Evolutionary conservation across 2,888 invertebrate genomes (phyloP).

Genomic region (Lingula anatina): DNA sequence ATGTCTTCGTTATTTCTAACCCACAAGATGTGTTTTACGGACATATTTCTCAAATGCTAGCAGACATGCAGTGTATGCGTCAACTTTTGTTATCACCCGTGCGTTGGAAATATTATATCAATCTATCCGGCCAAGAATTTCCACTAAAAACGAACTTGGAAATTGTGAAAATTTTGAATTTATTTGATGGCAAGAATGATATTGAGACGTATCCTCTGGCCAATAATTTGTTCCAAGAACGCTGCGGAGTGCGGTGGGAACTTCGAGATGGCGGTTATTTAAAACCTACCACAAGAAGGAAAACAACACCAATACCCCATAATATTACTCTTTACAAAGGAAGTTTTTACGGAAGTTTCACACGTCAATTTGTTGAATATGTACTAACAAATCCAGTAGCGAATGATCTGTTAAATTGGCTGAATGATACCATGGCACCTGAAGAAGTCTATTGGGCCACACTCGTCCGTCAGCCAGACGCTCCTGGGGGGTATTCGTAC

Average conservation of each 20-base stretch:
- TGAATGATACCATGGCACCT: conserved; percentile 19
- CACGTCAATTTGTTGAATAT: conserved; percentile 19
- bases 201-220: conserved; percentile 6
- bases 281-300: conserved; percentile 8
- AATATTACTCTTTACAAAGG: conserved; percentile 16
- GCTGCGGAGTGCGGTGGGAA: too few relatives aligned
- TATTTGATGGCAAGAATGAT: conserved; percentile 12
- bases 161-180: conserved; percentile 9
- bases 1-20: conserved; percentile 19
- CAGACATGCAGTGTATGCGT: conserved; percentile 25
- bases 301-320: conserved; percentile 5
- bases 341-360: conserved; percentile 16
- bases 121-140: conserved; percentile 15
- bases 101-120: conserved; percentile 25
- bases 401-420: conserved; percentile 14
- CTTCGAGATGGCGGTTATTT: conserved; percentile 5
- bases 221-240: too few relatives aligned
- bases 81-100: conserved; percentile 6
- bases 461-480: conserved; percentile 16
- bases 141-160: conserved; percentile 16
- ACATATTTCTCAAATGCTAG: conserved; percentile 17
- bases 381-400: conserved; percentile 14
- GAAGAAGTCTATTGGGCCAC: conserved; percentile 27
- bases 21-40: conserved; percentile 19
- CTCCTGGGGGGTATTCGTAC: conserved; percentile 13